Evolutionary conservation across 2,113 vertebrate species (phyloP).

Genomic region (Paratilapia polleni): DNA sequence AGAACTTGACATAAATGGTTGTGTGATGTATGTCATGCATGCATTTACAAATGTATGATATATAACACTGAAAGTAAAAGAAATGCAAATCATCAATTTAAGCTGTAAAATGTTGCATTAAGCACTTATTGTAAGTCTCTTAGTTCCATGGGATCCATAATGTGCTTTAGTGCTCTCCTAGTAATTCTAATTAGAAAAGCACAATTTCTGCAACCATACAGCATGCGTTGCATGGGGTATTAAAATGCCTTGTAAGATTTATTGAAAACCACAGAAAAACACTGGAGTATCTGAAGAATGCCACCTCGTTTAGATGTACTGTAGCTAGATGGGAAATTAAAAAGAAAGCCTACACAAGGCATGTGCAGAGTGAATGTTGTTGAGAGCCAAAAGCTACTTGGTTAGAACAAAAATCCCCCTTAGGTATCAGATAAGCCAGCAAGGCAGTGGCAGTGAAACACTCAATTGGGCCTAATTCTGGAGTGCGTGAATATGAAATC

Average conservation of each 20-base stretch:
- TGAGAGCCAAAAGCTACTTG: slow-evolving; percentile 43
- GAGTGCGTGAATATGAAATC: slow-evolving; percentile 58
- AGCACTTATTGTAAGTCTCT: not conserved
- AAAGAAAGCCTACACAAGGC: slow-evolving; percentile 7
- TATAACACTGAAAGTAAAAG: not conserved
- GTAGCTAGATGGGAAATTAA: not conserved
- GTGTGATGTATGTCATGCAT: not conserved
- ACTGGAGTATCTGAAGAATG: slow-evolving; percentile 1
- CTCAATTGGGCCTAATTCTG: slow-evolving; percentile 38
- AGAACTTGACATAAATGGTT: not conserved
- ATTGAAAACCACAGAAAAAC: slow-evolving; percentile 31
- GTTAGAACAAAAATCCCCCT: slow-evolving; percentile 45
- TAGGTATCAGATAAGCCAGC: slow-evolving; percentile 50
- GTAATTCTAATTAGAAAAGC: not conserved
- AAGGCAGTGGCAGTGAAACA: slow-evolving; percentile 23
- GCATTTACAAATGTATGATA: not conserved
- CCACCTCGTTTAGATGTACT: slow-evolving; percentile 15
- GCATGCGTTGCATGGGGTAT: not conserved
- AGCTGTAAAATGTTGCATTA: not conserved
- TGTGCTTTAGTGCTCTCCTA: not conserved
- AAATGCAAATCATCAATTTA: not conserved
- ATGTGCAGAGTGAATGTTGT: slow-evolving; percentile 17
- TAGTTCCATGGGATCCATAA: not conserved
- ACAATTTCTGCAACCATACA: not conserved
- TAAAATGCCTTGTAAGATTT: slow-evolving; percentile 1